phyloP scores from a whole-genome alignment of 2,113 vertebrate species.

The Tretioscincus oriximinensis region DNA sequence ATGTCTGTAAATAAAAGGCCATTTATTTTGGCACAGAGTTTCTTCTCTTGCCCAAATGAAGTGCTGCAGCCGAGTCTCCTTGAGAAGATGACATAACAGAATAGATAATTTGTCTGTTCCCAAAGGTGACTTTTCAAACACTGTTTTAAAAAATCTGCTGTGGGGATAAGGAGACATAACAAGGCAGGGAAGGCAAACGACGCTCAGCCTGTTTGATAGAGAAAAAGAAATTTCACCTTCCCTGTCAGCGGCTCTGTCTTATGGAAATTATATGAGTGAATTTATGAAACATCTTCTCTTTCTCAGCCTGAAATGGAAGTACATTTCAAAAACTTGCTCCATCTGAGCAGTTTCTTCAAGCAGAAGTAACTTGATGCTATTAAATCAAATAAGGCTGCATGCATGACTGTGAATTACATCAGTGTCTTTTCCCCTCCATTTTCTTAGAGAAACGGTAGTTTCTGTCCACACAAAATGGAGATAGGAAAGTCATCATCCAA shows the following conservation, averaged over 20 bases:
- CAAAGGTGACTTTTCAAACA: slow-evolving; percentile 57
- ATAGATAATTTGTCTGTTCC: slow-evolving; percentile 57
- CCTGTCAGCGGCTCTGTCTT: slow-evolving; percentile 35
- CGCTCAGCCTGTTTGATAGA: slow-evolving; percentile 43
- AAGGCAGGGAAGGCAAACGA: slow-evolving; percentile 49
- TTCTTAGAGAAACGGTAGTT: background rate
- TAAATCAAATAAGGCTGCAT: background rate
- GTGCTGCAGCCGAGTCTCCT: slow-evolving; percentile 33
- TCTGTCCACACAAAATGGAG: too few relatives aligned
- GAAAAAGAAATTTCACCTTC: slow-evolving; percentile 56
- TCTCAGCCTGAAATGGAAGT: background rate
- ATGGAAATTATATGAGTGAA: slow-evolving; percentile 23
- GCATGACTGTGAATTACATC: background rate
- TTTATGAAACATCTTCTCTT: slow-evolving; percentile 25
- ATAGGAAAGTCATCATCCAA: too few relatives aligned
- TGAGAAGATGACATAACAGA: slow-evolving; percentile 57
- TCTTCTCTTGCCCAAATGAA: slow-evolving; percentile 52
- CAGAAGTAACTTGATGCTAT: background rate
- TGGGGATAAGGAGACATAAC: slow-evolving; percentile 50
- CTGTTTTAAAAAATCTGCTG: slow-evolving; percentile 35
- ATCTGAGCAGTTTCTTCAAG: background rate
- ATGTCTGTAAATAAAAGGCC: slow-evolving; percentile 56
- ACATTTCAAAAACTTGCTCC: background rate
- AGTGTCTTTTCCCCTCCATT: background rate
- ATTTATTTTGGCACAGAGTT: slow-evolving; percentile 50